Percentiles rank a stretch among this genome's conserved stretches.
Evolutionary conservation across 2,888 invertebrate species (phyloP).

Genomic region (Tridacna gigas): DNA sequence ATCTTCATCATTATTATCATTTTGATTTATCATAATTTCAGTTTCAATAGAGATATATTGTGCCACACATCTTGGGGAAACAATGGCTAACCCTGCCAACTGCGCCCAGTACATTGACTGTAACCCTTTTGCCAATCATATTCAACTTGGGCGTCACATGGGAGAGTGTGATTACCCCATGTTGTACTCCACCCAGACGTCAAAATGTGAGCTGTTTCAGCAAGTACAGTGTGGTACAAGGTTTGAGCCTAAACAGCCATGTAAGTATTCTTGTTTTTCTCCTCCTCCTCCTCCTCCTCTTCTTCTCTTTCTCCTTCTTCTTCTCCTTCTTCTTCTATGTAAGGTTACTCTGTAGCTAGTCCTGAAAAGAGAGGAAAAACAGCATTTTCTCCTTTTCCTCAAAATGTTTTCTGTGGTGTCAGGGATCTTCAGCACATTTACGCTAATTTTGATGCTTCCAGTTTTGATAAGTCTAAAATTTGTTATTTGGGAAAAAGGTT

Average conservation of each 20-base stretch:
- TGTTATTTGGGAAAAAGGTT: too few species aligned
- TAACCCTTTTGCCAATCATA: constrained; percentile 41
- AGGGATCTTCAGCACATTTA: too few species aligned
- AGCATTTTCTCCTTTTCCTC: too few species aligned
- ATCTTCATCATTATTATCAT: too few species aligned
- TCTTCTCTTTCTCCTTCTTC: too few species aligned
- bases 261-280: constrained; percentile 57
- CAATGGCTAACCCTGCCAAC: constrained; percentile 67
- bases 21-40: constrained; percentile 38
- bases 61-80: constrained; percentile 61
- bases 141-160: constrained; percentile 61
- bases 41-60: constrained; percentile 72
- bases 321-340: too few species aligned
- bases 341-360: too few species aligned
- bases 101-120: constrained; percentile 75
- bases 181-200: constrained; percentile 66
- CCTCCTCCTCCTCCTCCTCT: too few species aligned
- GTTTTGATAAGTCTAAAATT: too few species aligned
- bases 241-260: constrained; percentile 70
- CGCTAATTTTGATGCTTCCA: too few species aligned
- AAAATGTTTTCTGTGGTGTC: too few species aligned
- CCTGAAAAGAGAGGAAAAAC: too few species aligned
- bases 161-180: constrained; percentile 71
- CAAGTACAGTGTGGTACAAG: constrained; percentile 71
- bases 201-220: constrained; percentile 66